Percentiles rank a stretch among this genome's conserved stretches.
phyloP scores from a whole-genome alignment of 2,888 invertebrate genomes.

The Drosophila paramelanica region DNA sequence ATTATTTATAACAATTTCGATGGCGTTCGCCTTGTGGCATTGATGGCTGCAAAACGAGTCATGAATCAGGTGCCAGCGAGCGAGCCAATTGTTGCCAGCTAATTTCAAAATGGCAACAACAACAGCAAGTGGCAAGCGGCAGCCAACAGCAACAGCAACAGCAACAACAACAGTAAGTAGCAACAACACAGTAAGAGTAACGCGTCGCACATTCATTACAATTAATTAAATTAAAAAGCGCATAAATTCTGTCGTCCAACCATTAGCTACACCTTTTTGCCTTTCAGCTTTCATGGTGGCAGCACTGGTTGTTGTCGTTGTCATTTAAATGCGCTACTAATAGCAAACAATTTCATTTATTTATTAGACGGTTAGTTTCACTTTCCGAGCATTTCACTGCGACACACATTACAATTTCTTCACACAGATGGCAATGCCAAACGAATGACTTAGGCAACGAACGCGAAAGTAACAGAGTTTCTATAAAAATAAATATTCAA shows the following conservation, averaged over 20 bases:
- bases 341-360: constrained; percentile 77
- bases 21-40: constrained; percentile 60
- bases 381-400: constrained; percentile 69
- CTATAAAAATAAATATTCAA: constrained; percentile 32
- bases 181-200: constrained; percentile 7
- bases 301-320: constrained; percentile 32
- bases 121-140: constrained; percentile 9
- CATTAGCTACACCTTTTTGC: constrained; percentile 36
- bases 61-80: constrained; percentile 55
- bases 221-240: constrained; percentile 71
- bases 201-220: constrained; percentile 60
- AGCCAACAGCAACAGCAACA: background rate
- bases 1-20: constrained; percentile 77
- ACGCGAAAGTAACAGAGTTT: constrained; percentile 60
- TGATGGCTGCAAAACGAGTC: constrained; percentile 60
- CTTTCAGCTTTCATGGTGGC: constrained; percentile 48
- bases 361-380: constrained; percentile 73
- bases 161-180: background rate
- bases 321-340: constrained; percentile 76
- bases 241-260: constrained; percentile 62
- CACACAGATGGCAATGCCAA: constrained; percentile 45
- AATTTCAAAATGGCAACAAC: constrained; percentile 47
- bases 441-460: constrained; percentile 63
- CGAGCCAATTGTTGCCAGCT: constrained; percentile 53
- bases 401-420: constrained; percentile 68